phyloP scores from a whole-genome alignment of 2,888 invertebrate genomes.

The Luperina testacea region DNA sequence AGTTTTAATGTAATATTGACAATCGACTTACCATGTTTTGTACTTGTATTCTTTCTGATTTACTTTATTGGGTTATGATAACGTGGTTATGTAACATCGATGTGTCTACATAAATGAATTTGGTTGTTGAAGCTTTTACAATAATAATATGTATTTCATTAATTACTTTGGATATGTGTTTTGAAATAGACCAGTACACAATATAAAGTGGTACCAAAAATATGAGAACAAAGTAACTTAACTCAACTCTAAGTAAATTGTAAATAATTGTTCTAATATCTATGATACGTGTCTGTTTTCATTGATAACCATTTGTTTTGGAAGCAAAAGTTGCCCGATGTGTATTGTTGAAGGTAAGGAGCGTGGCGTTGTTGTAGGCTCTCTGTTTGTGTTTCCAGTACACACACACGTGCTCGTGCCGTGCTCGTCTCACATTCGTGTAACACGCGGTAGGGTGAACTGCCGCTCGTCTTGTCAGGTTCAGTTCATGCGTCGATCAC shows the following conservation, averaged over 20 bases:
- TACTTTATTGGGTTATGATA: slow-evolving; percentile 68
- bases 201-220: slow-evolving; percentile 77
- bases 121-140: slow-evolving; percentile 66
- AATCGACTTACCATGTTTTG: slow-evolving; percentile 81
- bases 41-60: slow-evolving; percentile 81
- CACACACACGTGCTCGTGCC: slow-evolving; percentile 35
- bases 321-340: slow-evolving; percentile 69
- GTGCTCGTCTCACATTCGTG: slow-evolving; percentile 6
- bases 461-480: slow-evolving; percentile 62
- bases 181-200: slow-evolving; percentile 57
- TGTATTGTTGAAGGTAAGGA: slow-evolving; percentile 66
- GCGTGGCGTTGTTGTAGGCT: slow-evolving; percentile 60
- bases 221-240: slow-evolving; percentile 74
- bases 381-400: slow-evolving; percentile 60
- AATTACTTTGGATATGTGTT: slow-evolving; percentile 49
- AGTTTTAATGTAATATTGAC: slow-evolving; percentile 84
- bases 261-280: slow-evolving; percentile 85
- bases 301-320: slow-evolving; percentile 76
- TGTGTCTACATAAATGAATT: slow-evolving; percentile 68
- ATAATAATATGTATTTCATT: slow-evolving; percentile 35
- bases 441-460: slow-evolving; percentile 40
- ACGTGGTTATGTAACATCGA: slow-evolving; percentile 65
- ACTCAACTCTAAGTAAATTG: slow-evolving; percentile 82
- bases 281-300: slow-evolving; percentile 84
- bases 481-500: slow-evolving; percentile 61